These are phyloP conservation scores for Onychorhynchus coronatus DNA, from an alignment of 2,113 vertebrate genomes.

Conservation along the genomic window DNA sequence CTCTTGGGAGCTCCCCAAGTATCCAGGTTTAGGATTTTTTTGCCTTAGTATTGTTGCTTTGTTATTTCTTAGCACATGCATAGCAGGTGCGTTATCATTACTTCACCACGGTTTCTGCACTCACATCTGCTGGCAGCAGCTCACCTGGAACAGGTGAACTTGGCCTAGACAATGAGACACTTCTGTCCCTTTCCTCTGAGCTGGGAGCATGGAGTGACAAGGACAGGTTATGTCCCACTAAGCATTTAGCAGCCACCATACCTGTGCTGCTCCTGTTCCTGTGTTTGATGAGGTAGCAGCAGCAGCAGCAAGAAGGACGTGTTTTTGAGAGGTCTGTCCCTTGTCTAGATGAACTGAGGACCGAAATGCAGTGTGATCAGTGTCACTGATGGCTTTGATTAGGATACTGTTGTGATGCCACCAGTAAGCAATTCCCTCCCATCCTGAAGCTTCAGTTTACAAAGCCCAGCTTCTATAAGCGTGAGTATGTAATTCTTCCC, in stretches of 20 bases:
- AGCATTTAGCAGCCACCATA: background rate
- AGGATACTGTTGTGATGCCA: background rate
- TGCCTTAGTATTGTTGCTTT: background rate
- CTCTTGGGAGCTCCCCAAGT: background rate
- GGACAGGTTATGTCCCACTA: background rate
- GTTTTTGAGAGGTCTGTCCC: background rate
- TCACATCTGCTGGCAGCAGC: background rate
- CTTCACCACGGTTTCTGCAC: background rate
- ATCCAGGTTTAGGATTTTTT: background rate
- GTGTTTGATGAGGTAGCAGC: background rate
- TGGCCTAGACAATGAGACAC: background rate
- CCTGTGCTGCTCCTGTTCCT: accelerated
- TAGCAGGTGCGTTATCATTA: background rate
- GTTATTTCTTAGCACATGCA: background rate
- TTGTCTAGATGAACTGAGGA: background rate
- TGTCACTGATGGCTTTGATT: background rate
- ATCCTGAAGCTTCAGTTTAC: background rate
- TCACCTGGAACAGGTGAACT: background rate
- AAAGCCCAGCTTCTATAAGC: background rate
- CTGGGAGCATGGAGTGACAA: background rate
- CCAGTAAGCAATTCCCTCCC: background rate
- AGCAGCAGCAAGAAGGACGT: accelerated
- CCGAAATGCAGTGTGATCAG: background rate
- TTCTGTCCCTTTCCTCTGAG: background rate
- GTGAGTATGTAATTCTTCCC: background rate